These are phyloP conservation scores for Agriotes lineatus DNA, from an alignment of 2,888 invertebrate species.

Conservation along the genomic window DNA sequence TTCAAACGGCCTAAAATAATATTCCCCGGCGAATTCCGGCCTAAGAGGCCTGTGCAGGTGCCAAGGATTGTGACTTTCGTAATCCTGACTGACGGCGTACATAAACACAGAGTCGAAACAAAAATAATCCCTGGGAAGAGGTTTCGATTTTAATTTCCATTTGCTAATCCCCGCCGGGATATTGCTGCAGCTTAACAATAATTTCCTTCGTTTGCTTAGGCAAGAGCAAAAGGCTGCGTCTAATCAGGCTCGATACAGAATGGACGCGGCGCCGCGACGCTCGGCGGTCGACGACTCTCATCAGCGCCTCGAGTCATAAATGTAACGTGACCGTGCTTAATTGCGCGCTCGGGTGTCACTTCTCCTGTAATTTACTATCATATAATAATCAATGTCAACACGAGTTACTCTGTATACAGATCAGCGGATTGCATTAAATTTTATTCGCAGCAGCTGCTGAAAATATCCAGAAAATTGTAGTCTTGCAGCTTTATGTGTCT, in stretches of 20 bases:
- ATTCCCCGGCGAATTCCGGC: conserved; percentile 9
- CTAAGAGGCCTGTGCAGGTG: background rate
- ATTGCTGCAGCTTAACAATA: background rate
- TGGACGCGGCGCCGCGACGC: conserved; percentile 35
- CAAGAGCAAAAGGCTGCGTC: background rate
- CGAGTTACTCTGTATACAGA: conserved; percentile 42
- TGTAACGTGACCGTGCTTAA: conserved; percentile 53
- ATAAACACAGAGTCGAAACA: conserved; percentile 25
- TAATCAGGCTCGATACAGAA: conserved; percentile 24
- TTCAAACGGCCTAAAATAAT: conserved; percentile 18
- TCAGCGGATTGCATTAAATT: conserved; percentile 1
- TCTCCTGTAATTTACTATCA: conserved; percentile 48
- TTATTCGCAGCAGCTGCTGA: background rate
- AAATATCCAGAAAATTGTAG: background rate
- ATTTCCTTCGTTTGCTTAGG: background rate
- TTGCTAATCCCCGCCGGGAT: background rate
- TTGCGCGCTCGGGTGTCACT: conserved; percentile 47
- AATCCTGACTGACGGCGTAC: conserved; percentile 22
- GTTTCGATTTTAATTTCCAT: background rate
- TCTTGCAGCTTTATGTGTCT: too few relatives aligned
- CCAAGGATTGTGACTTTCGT: conserved; percentile 18
- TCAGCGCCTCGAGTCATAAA: conserved; percentile 50
- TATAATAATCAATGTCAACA: conserved; percentile 51
- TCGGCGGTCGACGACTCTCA: conserved; percentile 42
- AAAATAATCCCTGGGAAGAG: conserved; percentile 8